These are phyloP conservation scores for Brachyhypopomus occidentalis DNA, from an alignment of 2,113 vertebrate genomes.

Conservation along the genomic window DNA sequence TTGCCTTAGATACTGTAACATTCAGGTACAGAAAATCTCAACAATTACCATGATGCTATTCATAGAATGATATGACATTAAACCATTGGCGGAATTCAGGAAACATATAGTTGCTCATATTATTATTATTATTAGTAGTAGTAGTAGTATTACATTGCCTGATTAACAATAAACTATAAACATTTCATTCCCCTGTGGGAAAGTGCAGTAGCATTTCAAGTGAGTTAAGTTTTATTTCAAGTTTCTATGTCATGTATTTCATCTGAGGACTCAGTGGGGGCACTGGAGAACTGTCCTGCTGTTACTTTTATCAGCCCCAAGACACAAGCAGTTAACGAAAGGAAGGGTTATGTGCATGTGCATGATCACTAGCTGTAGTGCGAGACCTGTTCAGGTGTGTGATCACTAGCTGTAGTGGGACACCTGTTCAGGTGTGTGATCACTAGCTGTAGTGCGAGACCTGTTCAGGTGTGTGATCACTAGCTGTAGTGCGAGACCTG, in stretches of 20 bases:
- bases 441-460: no score
- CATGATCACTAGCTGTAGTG: no score
- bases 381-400: no score
- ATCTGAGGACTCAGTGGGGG: neutral
- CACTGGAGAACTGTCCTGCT: neutral
- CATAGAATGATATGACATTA: no score
- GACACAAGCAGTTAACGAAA: neutral
- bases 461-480: no score
- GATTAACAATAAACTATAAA: neutral
- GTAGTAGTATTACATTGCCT: no score
- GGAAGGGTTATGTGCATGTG: neutral
- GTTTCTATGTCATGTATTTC: conserved; percentile 9
- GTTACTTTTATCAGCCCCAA: neutral
- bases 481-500: no score
- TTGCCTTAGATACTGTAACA: neutral
- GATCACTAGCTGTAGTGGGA: no score
- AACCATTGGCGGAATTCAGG: no score
- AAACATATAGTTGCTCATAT: no score
- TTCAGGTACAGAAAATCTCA: conserved; percentile 15
- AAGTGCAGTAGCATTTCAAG: neutral
- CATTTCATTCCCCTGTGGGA: neutral
- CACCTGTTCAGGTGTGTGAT: no score
- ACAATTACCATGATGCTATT: neutral
- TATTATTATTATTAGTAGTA: no score
- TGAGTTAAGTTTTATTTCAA: neutral